Percentiles rank a stretch among this genome's conserved stretches.
phyloP scores from a whole-genome alignment of 1,140 invertebrate species.

The Bursaphelenchus mucronatus region DNA sequence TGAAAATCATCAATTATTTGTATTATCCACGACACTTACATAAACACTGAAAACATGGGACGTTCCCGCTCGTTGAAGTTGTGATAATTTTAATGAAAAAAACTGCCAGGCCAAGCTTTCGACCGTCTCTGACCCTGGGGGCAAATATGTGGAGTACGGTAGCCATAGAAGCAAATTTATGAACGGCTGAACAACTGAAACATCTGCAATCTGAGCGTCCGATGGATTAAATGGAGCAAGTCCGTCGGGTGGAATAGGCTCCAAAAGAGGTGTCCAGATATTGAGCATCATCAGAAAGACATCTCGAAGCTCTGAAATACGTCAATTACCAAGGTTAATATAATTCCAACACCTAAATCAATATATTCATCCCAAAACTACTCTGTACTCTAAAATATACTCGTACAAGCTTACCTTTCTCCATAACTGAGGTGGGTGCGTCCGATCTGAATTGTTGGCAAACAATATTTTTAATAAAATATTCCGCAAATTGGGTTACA shows the following conservation, averaged over 20 bases:
- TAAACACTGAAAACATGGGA: slow-evolving; percentile 39
- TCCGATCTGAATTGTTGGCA: slow-evolving; percentile 22
- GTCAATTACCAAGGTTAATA: no score
- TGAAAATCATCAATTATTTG: slow-evolving; percentile 5
- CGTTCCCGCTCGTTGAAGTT: slow-evolving; percentile 30
- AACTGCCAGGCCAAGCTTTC: slow-evolving; percentile 43
- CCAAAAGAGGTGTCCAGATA: slow-evolving; percentile 29
- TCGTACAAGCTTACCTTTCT: slow-evolving; percentile 23
- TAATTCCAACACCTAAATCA: no score
- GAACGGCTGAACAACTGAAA: slow-evolving; percentile 30
- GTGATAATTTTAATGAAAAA: slow-evolving; percentile 25
- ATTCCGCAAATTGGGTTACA: slow-evolving; percentile 35
- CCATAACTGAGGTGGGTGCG: slow-evolving; percentile 31
- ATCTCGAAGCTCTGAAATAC: slow-evolving; percentile 1
- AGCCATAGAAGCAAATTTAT: slow-evolving; percentile 37
- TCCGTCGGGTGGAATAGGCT: slow-evolving; percentile 28
- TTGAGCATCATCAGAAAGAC: background rate
- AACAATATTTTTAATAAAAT: slow-evolving; percentile 34
- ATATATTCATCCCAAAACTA: background rate
- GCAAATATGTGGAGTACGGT: slow-evolving; percentile 40
- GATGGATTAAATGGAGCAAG: slow-evolving; percentile 31
- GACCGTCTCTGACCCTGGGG: slow-evolving; percentile 33
- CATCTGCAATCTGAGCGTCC: slow-evolving; percentile 23
- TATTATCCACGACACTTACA: slow-evolving; percentile 22
- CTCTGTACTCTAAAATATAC: background rate